Base-by-base conservation (phyloP, 1,140 invertebrate species). In the Drosophila sulfurigaster region DNA sequence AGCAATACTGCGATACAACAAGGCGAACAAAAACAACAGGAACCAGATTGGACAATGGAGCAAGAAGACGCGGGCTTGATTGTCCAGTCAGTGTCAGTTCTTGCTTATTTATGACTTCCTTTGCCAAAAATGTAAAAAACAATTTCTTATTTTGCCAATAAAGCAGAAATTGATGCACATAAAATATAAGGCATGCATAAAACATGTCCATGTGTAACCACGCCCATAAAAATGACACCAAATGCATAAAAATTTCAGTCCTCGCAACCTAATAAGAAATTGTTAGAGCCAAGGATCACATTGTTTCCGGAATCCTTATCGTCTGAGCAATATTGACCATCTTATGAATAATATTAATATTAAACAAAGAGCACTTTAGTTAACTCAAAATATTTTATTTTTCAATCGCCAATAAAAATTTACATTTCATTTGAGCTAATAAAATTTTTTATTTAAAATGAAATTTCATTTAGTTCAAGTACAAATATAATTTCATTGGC, bases 71-170 rank as follows among this genome's bases (percentile, higher is more conserved):
- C 73, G 51, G 67, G 38, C 20, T 71, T 48, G 80, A 79, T 70
- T 82, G 83, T 82, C 80, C 83, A 70, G 83, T 87, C 83, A 87
- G 83, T 77, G 52, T 71, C 74, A 72, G 74, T 72, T 67, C 38
- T 63, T 78, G 70, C 74, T 88, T 89, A 88, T 88, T 88, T 88
- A 88, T 88, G 85, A 81, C 83, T 88, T 89, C 85, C 83, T 89
- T 86, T 89, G 77, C 69, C 81, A 60, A 59, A 51, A 86, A 79
- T 79, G 77, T 67, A 81, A 81, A 83, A 75, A 64, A 72, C 68
- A 62, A 67, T 78, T 78, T 88, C 64, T 65, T 78, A 78, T 88
- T 89, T 89, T 88, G 85, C 88, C 81, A 83, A 88, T 78, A 76
- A 69, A 66, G 85, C 83, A 89, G 67, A 89, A 87, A 89, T 88